Evolutionary conservation across 2,888 invertebrate genomes (phyloP), one percentile per base, ranked within the genome.

Genomic region (Drosophila siamana): DNA sequence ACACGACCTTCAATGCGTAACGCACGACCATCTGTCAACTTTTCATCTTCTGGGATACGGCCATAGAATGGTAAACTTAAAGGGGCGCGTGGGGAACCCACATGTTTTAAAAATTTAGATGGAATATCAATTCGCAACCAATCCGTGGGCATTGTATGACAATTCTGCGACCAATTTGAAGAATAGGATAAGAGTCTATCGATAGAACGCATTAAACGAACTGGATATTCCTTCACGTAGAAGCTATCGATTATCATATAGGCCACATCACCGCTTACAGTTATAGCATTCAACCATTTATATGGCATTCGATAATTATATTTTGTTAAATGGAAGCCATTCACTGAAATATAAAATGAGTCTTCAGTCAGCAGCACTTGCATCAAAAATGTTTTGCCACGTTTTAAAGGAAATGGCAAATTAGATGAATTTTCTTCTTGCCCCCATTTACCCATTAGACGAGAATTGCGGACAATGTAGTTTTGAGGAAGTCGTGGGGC

Each of bases 401-500:
- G 85, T 22, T 65, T 66, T 13, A 92, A 70, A 36, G 71, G 78
- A 65, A 91, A 91, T 4, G 86, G 77, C 91, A 93, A 92, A 89
- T 81, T 92, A 83, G 77, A 93, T 74, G 89, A 94, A 24, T 94
- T 95, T 89, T 97, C 97, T 87, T 97, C 96, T 0, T 90, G 86
- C 0, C 95, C 95, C 97, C 97, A 97, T 57, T 92, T 92, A 50
- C 94, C 94, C 74, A 94, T 94, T 9, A 94, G 86, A 22, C 94
- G 93, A 0, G 94, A 93, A 90, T 97, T 97, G 71, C 97, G 93
- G 0, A 96, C 96, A 7, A 97, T 94, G 84, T 95, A 95, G 61
- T 94, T 94, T 84, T 96, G 95, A 54, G 95, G 95, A 57, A 96
- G 91, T 9, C 97, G 94, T 2, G 95, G 95, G 90, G 96, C 96